Evolutionary conservation across 2,797 vertebrate species (phyloP).

Genomic region (Chrysocyon brachyurus): DNA sequence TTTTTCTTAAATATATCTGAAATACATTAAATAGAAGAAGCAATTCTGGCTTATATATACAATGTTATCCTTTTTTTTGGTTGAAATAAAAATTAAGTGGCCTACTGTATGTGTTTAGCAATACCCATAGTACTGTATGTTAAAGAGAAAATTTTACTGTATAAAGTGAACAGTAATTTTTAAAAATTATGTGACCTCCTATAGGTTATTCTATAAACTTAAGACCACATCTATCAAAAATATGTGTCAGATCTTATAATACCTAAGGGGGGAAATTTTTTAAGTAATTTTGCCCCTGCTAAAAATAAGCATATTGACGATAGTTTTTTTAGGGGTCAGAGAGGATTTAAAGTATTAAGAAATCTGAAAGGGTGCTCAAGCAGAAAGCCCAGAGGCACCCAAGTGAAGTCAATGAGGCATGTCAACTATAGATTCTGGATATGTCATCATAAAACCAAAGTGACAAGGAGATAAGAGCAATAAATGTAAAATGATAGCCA

Average conservation of each 20-base stretch:
- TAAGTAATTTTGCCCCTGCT: not conserved
- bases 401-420: slow-evolving; percentile 76
- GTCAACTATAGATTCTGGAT: slow-evolving; percentile 62
- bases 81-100: not conserved
- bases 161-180: not conserved
- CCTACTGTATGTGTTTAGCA: not conserved
- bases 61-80: not conserved
- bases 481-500: slow-evolving; percentile 80
- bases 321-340: slow-evolving; percentile 22
- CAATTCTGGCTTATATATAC: not conserved
- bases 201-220: slow-evolving; percentile 46
- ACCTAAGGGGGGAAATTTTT: not conserved
- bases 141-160: not conserved
- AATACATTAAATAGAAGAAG: not conserved
- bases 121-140: not conserved
- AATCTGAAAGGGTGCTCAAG: slow-evolving; percentile 58
- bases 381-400: slow-evolving; percentile 78
- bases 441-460: slow-evolving; percentile 83
- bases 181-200: not conserved
- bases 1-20: not conserved
- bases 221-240: not conserved
- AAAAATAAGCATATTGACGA: not conserved
- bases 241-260: slow-evolving; percentile 10
- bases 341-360: slow-evolving; percentile 32
- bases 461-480: slow-evolving; percentile 78